Evolutionary conservation across 2,888 invertebrate genomes (phyloP), one percentile per base, ranked within the genome.

Genomic region (Folsomia candida): DNA sequence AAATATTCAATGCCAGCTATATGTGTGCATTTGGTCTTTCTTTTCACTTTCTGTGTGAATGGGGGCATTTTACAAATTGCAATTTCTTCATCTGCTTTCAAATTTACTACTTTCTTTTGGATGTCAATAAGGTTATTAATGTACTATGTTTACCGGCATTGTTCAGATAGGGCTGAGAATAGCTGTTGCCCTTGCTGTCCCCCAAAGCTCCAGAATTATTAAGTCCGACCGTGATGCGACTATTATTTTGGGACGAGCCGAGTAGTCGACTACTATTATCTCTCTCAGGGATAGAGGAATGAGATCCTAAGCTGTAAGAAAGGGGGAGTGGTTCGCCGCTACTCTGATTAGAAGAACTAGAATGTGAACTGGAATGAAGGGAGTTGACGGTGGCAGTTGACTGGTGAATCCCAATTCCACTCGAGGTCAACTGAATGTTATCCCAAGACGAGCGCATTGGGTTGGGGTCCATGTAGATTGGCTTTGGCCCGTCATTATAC

Each of bases 401-500:
- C 59, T 79, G 77, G 61, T 76, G 78, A 58, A 78, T 68, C 20
- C 75, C 73, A 6, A 63, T 61, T 25, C 73, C 68, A 64, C 67
- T 70, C 72, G 71, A 37, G 58, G 54, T 24, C 72, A 70, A 63
- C 51, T 69, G 76, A 59, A 74, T 57, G 57, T 51, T 75, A 67
- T 74, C 78, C 76, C 75, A 76, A 0, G 75, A 72, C 11, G 73
- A 67, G 25, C 71, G 26, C 59, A 73, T 74, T 58, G 71, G 64
- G 24, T 68, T 62, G 1, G 85, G 82, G 57, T 81, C 82, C 47
- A 81, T 82, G 28, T 80, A 79, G 28, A 81, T 79, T 26, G 82
- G 80, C 58, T 80, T 78, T 9, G 85, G 83, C 24, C 86, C 85
- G 75, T 87, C 86, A 74, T 84, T 84, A 80, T 85, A 87, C 78